Evolutionary conservation across 2,888 invertebrate species (phyloP).

Genomic region (Ryuthela nishihirai): DNA sequence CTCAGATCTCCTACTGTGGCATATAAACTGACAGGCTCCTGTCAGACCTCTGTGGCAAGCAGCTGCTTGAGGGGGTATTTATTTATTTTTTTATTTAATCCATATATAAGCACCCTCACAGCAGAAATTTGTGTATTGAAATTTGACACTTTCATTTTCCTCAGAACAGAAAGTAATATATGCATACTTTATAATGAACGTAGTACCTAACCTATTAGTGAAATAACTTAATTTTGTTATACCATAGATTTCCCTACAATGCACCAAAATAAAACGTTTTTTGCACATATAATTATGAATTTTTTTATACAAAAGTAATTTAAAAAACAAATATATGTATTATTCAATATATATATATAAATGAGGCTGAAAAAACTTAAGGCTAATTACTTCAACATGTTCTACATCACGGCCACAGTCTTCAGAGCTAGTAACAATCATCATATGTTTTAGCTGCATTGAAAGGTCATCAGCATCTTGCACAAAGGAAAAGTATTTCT

Average conservation of each 20-base stretch:
- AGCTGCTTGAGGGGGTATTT: too few species aligned
- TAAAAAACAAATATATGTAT: neutral
- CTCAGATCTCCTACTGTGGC: too few species aligned
- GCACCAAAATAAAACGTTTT: neutral
- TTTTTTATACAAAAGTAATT: neutral
- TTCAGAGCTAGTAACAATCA: conserved; percentile 81
- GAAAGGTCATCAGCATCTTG: conserved; percentile 9
- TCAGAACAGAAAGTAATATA: too few species aligned
- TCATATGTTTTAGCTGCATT: conserved; percentile 78
- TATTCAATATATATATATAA: too few species aligned
- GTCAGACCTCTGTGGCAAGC: too few species aligned
- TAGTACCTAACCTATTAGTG: neutral
- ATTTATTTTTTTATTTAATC: too few species aligned
- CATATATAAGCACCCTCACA: too few species aligned
- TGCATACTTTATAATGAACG: too few species aligned
- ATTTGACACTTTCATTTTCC: too few species aligned
- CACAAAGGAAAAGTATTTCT: conserved; percentile 19
- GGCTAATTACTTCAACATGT: conserved; percentile 75
- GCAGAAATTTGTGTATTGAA: too few species aligned
- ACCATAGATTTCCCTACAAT: neutral
- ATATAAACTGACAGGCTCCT: too few species aligned
- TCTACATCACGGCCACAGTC: conserved; percentile 97
- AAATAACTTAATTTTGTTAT: neutral
- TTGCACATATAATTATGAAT: neutral
- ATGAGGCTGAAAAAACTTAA: too few species aligned